These are phyloP conservation scores for Hypomecis punctinalis DNA, from an alignment of 2,888 invertebrate species.

Conservation along the genomic window DNA sequence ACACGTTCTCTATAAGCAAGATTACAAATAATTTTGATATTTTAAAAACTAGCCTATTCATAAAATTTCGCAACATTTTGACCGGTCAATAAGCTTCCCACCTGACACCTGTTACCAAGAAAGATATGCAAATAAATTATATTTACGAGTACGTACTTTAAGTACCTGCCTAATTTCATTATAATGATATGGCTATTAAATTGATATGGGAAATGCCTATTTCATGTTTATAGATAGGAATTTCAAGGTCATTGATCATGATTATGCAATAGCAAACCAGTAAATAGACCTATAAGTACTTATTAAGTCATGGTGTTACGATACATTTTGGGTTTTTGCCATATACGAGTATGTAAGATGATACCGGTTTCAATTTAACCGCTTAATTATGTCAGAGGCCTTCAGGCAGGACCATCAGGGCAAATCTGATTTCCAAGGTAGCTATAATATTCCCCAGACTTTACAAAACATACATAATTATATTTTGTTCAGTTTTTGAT, in stretches of 20 bases:
- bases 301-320: not conserved
- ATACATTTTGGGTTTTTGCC: no score
- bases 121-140: slow-evolving; percentile 10
- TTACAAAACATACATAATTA: no score
- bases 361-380: no score
- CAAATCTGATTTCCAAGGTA: no score
- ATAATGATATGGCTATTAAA: slow-evolving; percentile 4
- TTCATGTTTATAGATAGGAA: slow-evolving; percentile 10
- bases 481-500: no score
- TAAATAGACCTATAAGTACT: not conserved
- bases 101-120: slow-evolving; percentile 22
- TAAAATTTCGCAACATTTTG: not conserved
- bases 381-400: no score
- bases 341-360: no score
- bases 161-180: not conserved
- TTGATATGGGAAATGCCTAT: slow-evolving; percentile 1
- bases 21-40: no score
- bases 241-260: slow-evolving; percentile 7
- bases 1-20: no score
- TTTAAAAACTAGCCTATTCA: slow-evolving; percentile 3
- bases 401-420: no score
- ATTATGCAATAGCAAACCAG: not conserved
- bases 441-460: no score
- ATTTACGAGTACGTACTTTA: not conserved
- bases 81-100: slow-evolving; percentile 20